Evolutionary conservation across 2,797 vertebrate species (phyloP).

Genomic region (Rhabdomys pumilio): DNA sequence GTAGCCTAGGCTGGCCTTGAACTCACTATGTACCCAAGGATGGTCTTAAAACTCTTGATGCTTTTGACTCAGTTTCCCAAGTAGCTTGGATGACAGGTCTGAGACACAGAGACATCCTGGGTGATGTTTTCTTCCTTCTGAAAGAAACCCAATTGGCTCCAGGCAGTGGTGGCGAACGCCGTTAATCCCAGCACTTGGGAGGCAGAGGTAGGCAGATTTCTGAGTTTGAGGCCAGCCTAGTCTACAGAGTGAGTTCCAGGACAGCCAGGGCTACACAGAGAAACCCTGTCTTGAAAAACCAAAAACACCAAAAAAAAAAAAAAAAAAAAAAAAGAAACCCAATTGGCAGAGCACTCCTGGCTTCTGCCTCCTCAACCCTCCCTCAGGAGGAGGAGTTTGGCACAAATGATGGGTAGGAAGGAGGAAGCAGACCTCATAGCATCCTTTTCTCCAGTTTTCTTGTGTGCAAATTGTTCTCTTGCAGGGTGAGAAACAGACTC

Average conservation of each 20-base stretch:
- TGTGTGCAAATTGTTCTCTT: background rate
- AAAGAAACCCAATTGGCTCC: background rate
- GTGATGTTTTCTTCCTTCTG: background rate
- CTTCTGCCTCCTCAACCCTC: background rate
- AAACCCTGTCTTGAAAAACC: too few relatives aligned
- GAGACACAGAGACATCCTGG: background rate
- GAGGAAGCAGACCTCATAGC: background rate
- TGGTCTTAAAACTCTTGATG: background rate
- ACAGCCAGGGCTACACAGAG: too few relatives aligned
- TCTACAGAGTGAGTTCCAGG: too few relatives aligned
- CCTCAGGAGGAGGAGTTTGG: slow-evolving; percentile 17
- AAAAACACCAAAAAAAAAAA: too few relatives aligned
- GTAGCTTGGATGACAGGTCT: background rate
- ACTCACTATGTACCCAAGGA: background rate
- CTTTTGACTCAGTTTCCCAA: background rate
- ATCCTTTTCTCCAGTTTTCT: slow-evolving; percentile 9
- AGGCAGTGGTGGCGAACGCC: too few relatives aligned
- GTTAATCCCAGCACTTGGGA: too few relatives aligned
- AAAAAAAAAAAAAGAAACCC: background rate
- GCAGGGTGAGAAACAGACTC: background rate
- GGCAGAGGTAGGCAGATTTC: too few relatives aligned
- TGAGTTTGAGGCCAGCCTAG: too few relatives aligned
- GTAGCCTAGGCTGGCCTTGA: background rate
- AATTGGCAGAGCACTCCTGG: background rate
- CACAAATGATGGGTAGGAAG: background rate